Percentiles rank a stretch among this genome's conserved stretches.
These are phyloP conservation scores for Phoxinus phoxinus DNA, from an alignment of 2,113 vertebrate species.

Conservation along the genomic window DNA sequence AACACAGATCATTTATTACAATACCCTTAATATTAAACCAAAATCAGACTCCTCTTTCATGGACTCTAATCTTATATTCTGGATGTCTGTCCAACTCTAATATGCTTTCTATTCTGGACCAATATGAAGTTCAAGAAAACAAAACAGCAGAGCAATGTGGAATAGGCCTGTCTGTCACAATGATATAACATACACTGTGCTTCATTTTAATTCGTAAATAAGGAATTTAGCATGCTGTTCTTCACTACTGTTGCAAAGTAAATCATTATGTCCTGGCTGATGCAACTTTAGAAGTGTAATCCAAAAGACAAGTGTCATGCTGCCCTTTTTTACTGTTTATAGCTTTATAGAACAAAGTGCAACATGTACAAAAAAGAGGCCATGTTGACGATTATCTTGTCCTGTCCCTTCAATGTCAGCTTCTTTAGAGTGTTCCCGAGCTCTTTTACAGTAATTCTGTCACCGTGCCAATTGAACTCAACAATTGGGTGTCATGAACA, in stretches of 20 bases:
- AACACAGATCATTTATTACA: background rate
- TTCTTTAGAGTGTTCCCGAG: background rate
- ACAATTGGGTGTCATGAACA: background rate
- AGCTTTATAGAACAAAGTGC: constrained; percentile 35
- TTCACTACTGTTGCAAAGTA: background rate
- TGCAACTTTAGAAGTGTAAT: background rate
- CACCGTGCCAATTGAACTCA: background rate
- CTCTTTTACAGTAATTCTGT: background rate
- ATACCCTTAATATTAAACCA: background rate
- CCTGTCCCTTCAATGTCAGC: background rate
- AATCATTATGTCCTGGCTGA: background rate
- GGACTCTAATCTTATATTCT: background rate
- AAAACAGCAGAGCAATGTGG: background rate
- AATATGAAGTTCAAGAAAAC: background rate
- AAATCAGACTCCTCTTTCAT: background rate
- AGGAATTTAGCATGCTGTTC: background rate
- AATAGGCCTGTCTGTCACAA: background rate
- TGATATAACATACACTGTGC: background rate
- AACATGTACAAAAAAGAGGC: constrained; percentile 31
- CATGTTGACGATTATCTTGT: constrained; percentile 41
- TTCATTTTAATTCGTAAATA: background rate
- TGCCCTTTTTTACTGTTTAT: background rate
- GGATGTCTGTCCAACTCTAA: background rate
- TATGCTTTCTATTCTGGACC: background rate
- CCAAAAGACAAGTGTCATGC: background rate